A percentile compares a stretch with the other conserved stretches of the same genome.
These are phyloP conservation scores for Tyrannus savana DNA, from an alignment of 2,113 vertebrate species.

Conservation along the genomic window DNA sequence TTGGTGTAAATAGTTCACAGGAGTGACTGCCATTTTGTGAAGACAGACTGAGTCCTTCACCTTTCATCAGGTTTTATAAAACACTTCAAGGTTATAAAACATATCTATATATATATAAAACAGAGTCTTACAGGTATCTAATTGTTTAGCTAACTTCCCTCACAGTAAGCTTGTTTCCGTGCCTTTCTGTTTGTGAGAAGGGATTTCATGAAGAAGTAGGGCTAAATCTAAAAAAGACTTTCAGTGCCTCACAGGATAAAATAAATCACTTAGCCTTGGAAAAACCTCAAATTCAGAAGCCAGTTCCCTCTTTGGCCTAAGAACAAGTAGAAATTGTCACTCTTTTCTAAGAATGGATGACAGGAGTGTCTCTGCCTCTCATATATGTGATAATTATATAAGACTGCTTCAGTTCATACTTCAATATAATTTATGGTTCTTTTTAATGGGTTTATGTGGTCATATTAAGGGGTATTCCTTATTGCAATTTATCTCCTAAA, in stretches of 20 bases:
- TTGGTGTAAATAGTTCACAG: neutral
- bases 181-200: neutral
- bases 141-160: neutral
- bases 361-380: neutral
- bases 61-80: neutral
- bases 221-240: neutral
- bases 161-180: neutral
- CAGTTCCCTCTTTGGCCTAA: neutral
- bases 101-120: neutral
- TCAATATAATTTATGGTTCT: neutral
- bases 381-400: neutral
- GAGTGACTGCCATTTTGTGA: neutral
- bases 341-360: neutral
- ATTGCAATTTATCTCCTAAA: neutral
- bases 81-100: neutral
- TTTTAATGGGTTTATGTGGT: neutral
- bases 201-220: neutral
- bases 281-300: neutral
- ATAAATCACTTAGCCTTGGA: neutral
- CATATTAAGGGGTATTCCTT: neutral
- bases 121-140: neutral
- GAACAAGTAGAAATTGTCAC: neutral
- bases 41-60: neutral
- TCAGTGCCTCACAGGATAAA: neutral
- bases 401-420: neutral